Conservation (phyloP, 1,140 invertebrate species). For the Helicoverpa zea region DNA sequence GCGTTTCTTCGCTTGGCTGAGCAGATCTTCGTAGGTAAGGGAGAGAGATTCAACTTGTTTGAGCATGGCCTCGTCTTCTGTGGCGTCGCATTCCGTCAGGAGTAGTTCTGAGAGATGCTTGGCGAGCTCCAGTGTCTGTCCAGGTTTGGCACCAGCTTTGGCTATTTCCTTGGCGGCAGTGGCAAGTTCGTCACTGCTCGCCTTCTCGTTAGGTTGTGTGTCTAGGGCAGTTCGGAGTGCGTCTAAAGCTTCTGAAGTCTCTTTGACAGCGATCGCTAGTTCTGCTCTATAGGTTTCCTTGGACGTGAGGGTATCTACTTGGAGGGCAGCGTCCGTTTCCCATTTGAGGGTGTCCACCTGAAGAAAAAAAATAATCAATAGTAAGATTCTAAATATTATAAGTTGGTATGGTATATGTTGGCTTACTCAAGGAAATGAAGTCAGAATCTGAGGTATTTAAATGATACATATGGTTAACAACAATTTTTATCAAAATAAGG, state of each 20-base stretch:
- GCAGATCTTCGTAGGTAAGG: conserved; percentile 90
- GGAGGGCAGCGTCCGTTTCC: conserved; percentile 91
- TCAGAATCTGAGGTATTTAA: no score
- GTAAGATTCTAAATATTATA: neutral
- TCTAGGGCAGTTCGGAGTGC: conserved; percentile 68
- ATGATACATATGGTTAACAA: no score
- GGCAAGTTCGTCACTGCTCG: conserved; percentile 76
- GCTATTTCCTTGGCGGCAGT: conserved; percentile 81
- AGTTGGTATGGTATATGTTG: no score
- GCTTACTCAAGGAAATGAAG: no score
- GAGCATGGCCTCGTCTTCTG: conserved; percentile 89
- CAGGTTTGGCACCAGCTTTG: conserved; percentile 79
- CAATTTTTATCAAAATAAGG: no score
- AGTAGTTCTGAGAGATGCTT: conserved; percentile 92
- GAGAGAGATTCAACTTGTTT: conserved; percentile 89
- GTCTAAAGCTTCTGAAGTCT: conserved; percentile 76
- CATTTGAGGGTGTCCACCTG: conserved; percentile 92
- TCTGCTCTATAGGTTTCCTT: conserved; percentile 93
- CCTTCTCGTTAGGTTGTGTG: conserved; percentile 72
- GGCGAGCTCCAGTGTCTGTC: conserved; percentile 89
- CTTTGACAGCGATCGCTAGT: conserved; percentile 89
- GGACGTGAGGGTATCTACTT: conserved; percentile 94
- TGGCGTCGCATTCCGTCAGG: conserved; percentile 91
- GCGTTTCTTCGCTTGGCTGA: conserved; percentile 90
- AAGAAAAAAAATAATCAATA: conserved; percentile 54